These are phyloP conservation scores for Physocephala rufipes DNA, from an alignment of 2,888 invertebrate species.

Conservation along the genomic window DNA sequence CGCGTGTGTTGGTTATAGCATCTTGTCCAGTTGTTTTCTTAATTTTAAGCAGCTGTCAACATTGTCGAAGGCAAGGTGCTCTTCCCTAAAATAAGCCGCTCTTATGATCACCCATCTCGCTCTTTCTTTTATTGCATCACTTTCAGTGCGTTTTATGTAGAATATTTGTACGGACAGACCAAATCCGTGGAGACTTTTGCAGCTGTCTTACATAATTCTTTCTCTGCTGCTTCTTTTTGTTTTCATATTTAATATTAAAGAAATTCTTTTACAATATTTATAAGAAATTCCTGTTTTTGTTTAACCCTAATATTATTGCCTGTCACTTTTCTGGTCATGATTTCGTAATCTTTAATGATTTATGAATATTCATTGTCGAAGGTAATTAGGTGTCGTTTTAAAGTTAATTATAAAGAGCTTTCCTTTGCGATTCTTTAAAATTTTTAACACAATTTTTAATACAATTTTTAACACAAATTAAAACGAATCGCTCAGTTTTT, in stretches of 20 bases:
- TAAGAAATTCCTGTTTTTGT: background rate
- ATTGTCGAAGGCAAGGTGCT: constrained; percentile 11
- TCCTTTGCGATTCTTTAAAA: too few relatives aligned
- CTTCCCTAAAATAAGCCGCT: constrained; percentile 17
- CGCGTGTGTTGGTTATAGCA: constrained; percentile 10
- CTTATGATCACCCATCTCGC: background rate
- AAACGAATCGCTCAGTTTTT: too few relatives aligned
- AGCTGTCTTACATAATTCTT: constrained; percentile 29
- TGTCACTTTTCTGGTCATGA: too few relatives aligned
- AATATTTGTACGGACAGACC: background rate
- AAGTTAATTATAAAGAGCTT: too few relatives aligned
- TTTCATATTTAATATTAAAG: background rate
- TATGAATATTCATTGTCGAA: too few relatives aligned
- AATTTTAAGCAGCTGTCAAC: too few relatives aligned
- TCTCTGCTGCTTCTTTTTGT: background rate
- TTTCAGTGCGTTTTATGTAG: background rate
- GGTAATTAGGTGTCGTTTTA: too few relatives aligned
- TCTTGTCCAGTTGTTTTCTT: constrained; percentile 4
- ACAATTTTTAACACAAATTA: too few relatives aligned
- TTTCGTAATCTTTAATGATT: too few relatives aligned
- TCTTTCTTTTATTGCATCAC: background rate
- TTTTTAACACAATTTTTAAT: too few relatives aligned
- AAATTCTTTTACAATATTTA: background rate
- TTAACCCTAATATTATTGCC: constrained; percentile 1
- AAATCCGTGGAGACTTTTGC: constrained; percentile 9